A percentile compares a stretch with the other conserved stretches of the same genome.
These are phyloP conservation scores for Spialia ferax DNA, from an alignment of 2,888 invertebrate genomes.

Conservation along the genomic window DNA sequence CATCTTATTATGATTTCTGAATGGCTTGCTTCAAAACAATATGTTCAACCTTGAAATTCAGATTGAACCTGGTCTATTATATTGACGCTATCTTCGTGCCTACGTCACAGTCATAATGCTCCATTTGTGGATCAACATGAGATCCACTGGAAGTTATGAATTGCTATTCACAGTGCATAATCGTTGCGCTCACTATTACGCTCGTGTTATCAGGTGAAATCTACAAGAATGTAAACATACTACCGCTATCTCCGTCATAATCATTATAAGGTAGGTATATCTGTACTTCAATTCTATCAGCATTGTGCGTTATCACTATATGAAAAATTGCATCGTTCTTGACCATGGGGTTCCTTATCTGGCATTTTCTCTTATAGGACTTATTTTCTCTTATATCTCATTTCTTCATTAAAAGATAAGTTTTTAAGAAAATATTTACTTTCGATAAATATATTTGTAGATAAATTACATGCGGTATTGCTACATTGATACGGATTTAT, in stretches of 20 bases:
- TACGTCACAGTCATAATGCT: slow-evolving; percentile 17
- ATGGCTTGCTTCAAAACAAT: slow-evolving; percentile 8
- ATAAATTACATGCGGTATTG: not conserved
- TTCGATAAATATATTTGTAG: not conserved
- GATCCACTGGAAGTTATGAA: slow-evolving; percentile 41
- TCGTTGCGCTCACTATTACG: slow-evolving; percentile 39
- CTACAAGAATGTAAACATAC: slow-evolving; percentile 61
- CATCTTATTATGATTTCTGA: slow-evolving; percentile 10
- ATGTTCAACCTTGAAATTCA: slow-evolving; percentile 23
- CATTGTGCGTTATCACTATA: slow-evolving; percentile 51
- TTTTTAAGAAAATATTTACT: slow-evolving; percentile 14
- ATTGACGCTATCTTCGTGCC: not conserved
- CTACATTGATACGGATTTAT: slow-evolving; percentile 4
- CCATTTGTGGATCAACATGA: not conserved
- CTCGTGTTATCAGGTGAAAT: slow-evolving; percentile 53
- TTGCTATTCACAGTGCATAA: slow-evolving; percentile 39
- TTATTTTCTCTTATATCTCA: too few species aligned
- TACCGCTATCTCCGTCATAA: slow-evolving; percentile 56
- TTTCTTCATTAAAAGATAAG: slow-evolving; percentile 11
- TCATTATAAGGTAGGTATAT: slow-evolving; percentile 50
- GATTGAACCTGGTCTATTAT: not conserved
- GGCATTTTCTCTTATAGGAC: not conserved
- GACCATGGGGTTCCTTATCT: slow-evolving; percentile 48
- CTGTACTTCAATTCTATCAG: slow-evolving; percentile 57
- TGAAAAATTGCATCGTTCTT: slow-evolving; percentile 50